Conservation (phyloP, 2,888 invertebrate species). For the Cryptocheilus praepositus region DNA sequence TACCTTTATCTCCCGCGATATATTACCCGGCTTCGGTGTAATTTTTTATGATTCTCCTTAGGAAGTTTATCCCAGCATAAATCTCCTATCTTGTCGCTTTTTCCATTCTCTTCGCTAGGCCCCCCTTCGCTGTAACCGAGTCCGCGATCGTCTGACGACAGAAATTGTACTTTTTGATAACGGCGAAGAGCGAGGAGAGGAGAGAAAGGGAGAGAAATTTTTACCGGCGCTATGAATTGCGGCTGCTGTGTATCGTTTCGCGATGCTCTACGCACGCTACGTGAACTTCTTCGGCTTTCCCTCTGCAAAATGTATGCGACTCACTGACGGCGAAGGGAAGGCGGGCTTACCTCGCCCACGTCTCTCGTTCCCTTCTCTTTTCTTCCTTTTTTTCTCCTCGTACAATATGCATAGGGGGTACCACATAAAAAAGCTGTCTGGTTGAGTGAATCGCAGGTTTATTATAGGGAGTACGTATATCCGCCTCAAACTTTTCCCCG, state of each 20-base stretch:
- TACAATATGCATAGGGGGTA: constrained; percentile 1
- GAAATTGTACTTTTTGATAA: constrained; percentile 34
- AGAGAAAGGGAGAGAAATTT: constrained; percentile 9
- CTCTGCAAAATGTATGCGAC: too few relatives aligned
- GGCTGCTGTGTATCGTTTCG: too few relatives aligned
- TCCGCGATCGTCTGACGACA: constrained; percentile 3
- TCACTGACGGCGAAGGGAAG: too few relatives aligned
- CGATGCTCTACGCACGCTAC: not conserved
- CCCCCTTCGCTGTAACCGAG: not conserved
- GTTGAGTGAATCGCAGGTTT: constrained; percentile 26
- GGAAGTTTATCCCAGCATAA: too few relatives aligned
- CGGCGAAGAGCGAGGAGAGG: constrained; percentile 6
- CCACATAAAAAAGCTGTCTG: constrained; percentile 22
- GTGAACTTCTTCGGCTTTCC: not conserved
- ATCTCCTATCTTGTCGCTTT: not conserved
- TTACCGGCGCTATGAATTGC: too few relatives aligned
- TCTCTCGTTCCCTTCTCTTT: not conserved
- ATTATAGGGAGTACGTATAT: constrained; percentile 20
- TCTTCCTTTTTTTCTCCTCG: constrained; percentile 4
- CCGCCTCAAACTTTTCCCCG: constrained; percentile 21
- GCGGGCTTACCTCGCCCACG: not conserved
- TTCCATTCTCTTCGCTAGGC: not conserved
- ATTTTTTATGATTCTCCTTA: too few relatives aligned
- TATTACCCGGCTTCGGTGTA: too few relatives aligned
- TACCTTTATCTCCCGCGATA: too few relatives aligned